phyloP scores from a whole-genome alignment of 92 coral and sea anemone genomes.

The Muricea muricata region DNA sequence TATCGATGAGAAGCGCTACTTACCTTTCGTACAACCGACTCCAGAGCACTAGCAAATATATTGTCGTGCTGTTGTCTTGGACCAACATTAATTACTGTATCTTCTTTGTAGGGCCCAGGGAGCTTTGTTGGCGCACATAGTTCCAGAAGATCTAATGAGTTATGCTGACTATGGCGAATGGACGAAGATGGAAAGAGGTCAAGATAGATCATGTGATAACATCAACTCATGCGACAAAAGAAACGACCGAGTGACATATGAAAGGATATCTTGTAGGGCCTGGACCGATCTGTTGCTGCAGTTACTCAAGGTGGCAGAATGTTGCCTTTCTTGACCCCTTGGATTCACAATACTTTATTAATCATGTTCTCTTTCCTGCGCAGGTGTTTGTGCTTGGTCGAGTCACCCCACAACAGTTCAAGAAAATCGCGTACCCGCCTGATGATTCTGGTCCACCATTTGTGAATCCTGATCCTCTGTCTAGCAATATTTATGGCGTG shows the following conservation, averaged over 20 bases:
- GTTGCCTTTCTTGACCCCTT: too few relatives aligned
- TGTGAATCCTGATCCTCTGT: constrained; percentile 88
- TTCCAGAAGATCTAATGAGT: constrained; percentile 81
- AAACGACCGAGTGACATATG: constrained; percentile 63
- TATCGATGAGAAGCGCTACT: too few relatives aligned
- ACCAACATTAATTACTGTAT: neutral
- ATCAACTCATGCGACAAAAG: neutral
- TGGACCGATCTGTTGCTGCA: constrained; percentile 92
- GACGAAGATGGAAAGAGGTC: constrained; percentile 65
- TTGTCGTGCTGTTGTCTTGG: too few relatives aligned
- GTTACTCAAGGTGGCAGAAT: constrained; percentile 81
- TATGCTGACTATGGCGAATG: constrained; percentile 77
- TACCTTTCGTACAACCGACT: too few relatives aligned
- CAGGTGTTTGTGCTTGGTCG: constrained; percentile 91
- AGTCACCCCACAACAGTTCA: constrained; percentile 96
- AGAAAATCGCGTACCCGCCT: constrained; percentile 78
- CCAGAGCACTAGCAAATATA: too few relatives aligned
- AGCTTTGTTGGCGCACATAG: constrained; percentile 80
- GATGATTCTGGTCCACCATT: constrained; percentile 69
- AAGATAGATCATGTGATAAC: constrained; percentile 36
- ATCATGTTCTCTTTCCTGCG: constrained; percentile 8
- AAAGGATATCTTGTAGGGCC: constrained; percentile 74
- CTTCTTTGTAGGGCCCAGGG: constrained; percentile 76
- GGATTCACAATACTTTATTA: too few relatives aligned
- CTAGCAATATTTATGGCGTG: constrained; percentile 95